Conservation (phyloP, 2,797 vertebrate species). For the Gallinago nigripennis region DNA sequence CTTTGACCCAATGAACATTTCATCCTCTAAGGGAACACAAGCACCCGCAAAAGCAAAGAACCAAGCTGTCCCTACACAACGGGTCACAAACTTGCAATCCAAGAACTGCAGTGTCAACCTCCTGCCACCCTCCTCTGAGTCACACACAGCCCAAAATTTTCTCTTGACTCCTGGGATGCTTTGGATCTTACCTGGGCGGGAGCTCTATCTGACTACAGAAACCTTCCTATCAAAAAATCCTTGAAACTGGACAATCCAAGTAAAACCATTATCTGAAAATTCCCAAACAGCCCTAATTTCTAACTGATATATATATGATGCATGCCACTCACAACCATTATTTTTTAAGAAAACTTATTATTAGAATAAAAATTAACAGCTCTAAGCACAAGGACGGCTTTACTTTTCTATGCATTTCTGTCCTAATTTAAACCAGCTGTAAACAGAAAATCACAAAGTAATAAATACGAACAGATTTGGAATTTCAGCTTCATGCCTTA, state of each 20-base stretch:
- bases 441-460: conserved; percentile 23
- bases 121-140: background rate
- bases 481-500: conserved; percentile 4
- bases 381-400: background rate
- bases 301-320: background rate
- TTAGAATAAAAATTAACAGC: background rate
- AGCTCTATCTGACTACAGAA: background rate
- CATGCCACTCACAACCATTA: background rate
- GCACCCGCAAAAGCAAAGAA: background rate
- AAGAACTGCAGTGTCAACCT: background rate
- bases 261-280: background rate
- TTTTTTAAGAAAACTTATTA: background rate
- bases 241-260: background rate
- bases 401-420: background rate
- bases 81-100: background rate
- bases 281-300: background rate
- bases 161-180: background rate
- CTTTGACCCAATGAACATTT: background rate
- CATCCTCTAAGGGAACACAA: background rate
- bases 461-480: background rate
- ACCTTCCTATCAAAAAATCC: background rate
- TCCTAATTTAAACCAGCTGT: conserved; percentile 52
- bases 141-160: background rate
- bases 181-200: background rate
- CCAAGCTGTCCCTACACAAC: background rate